phyloP scores from a whole-genome alignment of 2,888 invertebrate species.

The Xiphydria camelus region DNA sequence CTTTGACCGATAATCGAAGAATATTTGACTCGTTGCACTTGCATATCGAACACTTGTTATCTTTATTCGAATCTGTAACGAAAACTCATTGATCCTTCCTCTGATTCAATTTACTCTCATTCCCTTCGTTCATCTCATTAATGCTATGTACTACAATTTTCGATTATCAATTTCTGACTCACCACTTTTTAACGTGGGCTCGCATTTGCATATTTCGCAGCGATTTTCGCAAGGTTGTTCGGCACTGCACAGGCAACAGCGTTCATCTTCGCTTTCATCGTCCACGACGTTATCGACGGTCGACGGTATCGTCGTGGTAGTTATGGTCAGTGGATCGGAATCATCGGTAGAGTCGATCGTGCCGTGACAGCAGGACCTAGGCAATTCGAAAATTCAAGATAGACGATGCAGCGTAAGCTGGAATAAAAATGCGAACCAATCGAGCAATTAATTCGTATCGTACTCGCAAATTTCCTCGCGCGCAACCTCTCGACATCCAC shows the following conservation, averaged over 20 bases:
- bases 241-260: neutral
- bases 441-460: neutral
- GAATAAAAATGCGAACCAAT: neutral
- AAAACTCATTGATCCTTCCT: too few species aligned
- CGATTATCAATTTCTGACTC: too few species aligned
- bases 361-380: neutral
- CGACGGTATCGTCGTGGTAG: conserved; percentile 14
- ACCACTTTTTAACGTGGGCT: conserved; percentile 4
- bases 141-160: too few species aligned
- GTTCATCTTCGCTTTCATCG: neutral
- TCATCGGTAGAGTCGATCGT: too few species aligned
- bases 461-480: neutral
- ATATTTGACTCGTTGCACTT: too few species aligned
- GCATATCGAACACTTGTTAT: too few species aligned
- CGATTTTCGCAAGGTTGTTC: neutral
- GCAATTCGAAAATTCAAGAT: neutral
- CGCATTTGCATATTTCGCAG: conserved; percentile 9
- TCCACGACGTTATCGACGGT: conserved; percentile 4
- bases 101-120: too few species aligned
- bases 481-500: conserved; percentile 7
- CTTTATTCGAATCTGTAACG: too few species aligned
- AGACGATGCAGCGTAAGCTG: neutral
- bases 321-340: conserved; percentile 10
- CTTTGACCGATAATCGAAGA: too few species aligned
- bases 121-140: too few species aligned